These are phyloP conservation scores for Leptopilina syphax DNA, from an alignment of 2,888 invertebrate species.

Conservation along the genomic window DNA sequence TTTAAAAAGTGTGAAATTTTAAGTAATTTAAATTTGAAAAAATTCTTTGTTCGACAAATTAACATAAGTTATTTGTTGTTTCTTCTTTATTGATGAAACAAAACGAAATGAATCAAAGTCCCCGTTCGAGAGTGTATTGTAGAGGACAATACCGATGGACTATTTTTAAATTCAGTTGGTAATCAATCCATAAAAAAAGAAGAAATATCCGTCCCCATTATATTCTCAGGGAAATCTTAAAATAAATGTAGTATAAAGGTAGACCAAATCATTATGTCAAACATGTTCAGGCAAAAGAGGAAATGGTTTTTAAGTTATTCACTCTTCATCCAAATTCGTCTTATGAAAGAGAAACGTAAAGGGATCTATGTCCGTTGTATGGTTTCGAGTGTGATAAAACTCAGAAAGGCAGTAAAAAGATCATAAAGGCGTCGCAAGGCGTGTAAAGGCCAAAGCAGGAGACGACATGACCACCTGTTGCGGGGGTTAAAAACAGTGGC, in stretches of 20 bases:
- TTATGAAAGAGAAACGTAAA: background rate
- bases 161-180: constrained; percentile 7
- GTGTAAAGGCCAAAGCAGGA: constrained; percentile 37
- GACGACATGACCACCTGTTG: constrained; percentile 31
- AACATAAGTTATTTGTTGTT: no score
- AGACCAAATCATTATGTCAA: constrained; percentile 23
- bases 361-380: constrained; percentile 29
- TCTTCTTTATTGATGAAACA: no score
- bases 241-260: background rate
- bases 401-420: constrained; percentile 35
- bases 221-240: constrained; percentile 9
- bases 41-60: no score
- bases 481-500: constrained; percentile 36
- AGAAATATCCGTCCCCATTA: background rate
- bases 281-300: constrained; percentile 27
- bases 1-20: no score
- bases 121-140: no score
- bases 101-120: no score
- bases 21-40: no score
- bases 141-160: background rate
- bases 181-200: constrained; percentile 8
- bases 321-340: constrained; percentile 32
- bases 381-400: constrained; percentile 39
- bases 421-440: constrained; percentile 34
- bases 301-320: constrained; percentile 39